Percentiles rank a stretch among this genome's conserved stretches.
Evolutionary conservation across 2,797 vertebrate genomes (phyloP).

Genomic region (Periophthalmus magnuspinnatus): DNA sequence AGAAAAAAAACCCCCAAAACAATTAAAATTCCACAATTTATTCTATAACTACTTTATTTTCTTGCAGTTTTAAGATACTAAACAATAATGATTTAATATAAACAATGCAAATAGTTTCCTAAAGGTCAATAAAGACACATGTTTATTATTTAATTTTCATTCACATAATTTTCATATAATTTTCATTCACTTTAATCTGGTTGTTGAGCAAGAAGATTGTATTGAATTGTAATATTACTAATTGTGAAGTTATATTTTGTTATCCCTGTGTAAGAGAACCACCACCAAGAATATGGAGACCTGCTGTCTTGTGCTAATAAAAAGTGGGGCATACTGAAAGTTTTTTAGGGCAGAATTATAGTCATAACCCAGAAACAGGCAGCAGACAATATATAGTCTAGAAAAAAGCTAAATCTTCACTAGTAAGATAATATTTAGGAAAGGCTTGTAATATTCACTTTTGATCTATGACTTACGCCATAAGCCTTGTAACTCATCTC

Average conservation of each 20-base stretch:
- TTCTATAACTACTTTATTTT: too few relatives aligned
- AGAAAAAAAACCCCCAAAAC: too few relatives aligned
- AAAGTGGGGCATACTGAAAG: neutral
- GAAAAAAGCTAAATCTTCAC: neutral
- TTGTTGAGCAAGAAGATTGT: neutral
- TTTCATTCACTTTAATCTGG: neutral
- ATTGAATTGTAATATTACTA: neutral
- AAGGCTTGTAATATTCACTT: neutral
- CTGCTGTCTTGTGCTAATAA: neutral
- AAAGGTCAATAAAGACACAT: too few relatives aligned
- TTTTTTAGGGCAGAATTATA: neutral
- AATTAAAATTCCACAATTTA: neutral
- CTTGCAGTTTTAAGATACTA: too few relatives aligned
- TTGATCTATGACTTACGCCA: neutral
- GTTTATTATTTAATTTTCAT: too few relatives aligned
- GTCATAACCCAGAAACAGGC: neutral
- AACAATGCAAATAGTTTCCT: too few relatives aligned
- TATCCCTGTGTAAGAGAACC: neutral
- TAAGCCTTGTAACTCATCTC: slow-evolving; percentile 1
- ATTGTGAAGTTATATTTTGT: neutral
- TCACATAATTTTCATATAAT: too few relatives aligned
- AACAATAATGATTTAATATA: too few relatives aligned
- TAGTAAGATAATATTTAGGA: too few relatives aligned
- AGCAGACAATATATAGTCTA: neutral
- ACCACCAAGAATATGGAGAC: neutral